Conservation (phyloP, 2,797 vertebrate species). For the Lepidocolaptes lacrymiger region DNA sequence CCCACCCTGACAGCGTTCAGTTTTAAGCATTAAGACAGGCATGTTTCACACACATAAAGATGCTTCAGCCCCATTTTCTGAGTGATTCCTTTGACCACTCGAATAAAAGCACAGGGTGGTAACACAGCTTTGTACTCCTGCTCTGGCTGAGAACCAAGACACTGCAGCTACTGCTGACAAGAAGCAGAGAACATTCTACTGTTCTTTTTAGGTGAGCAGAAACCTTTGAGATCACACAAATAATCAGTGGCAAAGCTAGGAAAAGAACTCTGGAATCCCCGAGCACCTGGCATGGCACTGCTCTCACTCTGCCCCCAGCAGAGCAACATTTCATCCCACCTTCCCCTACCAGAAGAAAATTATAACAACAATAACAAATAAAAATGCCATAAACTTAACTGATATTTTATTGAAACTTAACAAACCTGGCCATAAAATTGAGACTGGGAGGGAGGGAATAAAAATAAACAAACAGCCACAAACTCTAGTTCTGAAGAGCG, state of each 20-base stretch:
- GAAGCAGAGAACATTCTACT: not conserved
- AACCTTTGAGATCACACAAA: not conserved
- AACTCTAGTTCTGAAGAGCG: conserved; percentile 13
- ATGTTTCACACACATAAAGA: not conserved
- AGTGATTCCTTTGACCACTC: not conserved
- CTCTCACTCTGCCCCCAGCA: not conserved
- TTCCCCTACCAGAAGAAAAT: not conserved
- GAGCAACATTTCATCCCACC: conserved; percentile 1
- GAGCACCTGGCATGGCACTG: not conserved
- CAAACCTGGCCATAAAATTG: conserved; percentile 1
- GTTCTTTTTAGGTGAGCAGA: not conserved
- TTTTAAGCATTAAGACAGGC: not conserved
- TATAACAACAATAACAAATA: conserved; percentile 29
- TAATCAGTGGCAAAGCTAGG: not conserved
- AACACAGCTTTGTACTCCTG: not conserved
- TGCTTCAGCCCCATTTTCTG: not conserved
- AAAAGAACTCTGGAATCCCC: not conserved
- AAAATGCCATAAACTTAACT: conserved; percentile 18
- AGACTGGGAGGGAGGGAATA: conserved; percentile 4
- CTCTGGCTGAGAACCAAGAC: not conserved
- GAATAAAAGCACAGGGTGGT: not conserved
- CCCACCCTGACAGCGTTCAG: not conserved
- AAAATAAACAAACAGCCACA: conserved; percentile 29
- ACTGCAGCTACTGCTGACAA: not conserved
- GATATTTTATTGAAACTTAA: conserved; percentile 29